Percentiles rank a stretch among this genome's conserved stretches.
These are phyloP conservation scores for Odontothrips loti DNA, from an alignment of 2,888 invertebrate species.

Conservation along the genomic window DNA sequence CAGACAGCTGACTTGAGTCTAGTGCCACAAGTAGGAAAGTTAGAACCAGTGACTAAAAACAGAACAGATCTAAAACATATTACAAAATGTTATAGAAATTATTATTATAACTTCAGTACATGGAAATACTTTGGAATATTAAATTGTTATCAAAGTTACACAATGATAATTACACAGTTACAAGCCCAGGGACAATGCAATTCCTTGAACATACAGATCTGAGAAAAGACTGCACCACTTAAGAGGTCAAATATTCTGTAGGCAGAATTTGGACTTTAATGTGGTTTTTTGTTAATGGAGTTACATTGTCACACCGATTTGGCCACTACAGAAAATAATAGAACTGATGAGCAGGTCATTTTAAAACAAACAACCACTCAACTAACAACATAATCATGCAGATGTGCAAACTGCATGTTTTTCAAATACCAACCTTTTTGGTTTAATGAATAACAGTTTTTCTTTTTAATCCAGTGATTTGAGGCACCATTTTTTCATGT, in stretches of 20 bases:
- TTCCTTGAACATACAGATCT: not conserved
- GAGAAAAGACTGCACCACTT: not conserved
- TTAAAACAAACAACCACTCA: constrained; percentile 11
- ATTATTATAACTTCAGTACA: not conserved
- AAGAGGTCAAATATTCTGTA: not conserved
- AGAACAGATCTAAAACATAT: not conserved
- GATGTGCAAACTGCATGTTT: no score
- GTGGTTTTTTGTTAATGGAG: not conserved
- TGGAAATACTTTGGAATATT: not conserved
- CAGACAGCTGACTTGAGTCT: not conserved
- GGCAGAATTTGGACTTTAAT: not conserved
- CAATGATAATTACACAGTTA: not conserved
- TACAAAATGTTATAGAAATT: not conserved
- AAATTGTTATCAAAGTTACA: not conserved
- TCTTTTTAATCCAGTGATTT: no score
- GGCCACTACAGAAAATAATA: not conserved
- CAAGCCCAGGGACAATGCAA: not conserved
- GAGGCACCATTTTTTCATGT: not conserved
- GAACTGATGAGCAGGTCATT: not conserved
- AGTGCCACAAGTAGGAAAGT: not conserved
- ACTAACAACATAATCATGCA: not conserved
- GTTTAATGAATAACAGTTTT: no score
- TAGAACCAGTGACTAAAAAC: not conserved
- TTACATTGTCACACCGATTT: not conserved
- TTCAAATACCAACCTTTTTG: no score